These are phyloP conservation scores for Aleiodes sp. DNA, from an alignment of 1,140 invertebrate species.

Conservation along the genomic window DNA sequence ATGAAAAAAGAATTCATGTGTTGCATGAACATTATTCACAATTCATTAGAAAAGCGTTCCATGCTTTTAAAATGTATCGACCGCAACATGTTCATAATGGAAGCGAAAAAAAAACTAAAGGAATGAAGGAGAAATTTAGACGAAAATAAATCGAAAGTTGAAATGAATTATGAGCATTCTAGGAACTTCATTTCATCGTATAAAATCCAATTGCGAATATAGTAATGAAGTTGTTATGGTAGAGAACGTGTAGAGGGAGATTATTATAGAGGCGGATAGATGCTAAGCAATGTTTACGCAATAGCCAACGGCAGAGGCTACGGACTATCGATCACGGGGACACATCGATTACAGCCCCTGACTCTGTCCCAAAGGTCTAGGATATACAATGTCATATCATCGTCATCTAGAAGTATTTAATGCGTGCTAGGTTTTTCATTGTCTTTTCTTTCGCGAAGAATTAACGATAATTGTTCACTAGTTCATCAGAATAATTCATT, in stretches of 20 bases:
- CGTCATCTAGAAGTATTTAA: not conserved
- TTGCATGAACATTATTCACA: not conserved
- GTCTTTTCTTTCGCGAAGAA: not conserved
- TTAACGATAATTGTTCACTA: no score
- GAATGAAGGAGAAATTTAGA: no score
- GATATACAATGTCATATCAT: slow-evolving; percentile 1
- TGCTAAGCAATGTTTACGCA: slow-evolving; percentile 1
- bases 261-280: not conserved
- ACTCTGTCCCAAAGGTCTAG: not conserved
- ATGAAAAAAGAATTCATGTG: slow-evolving; percentile 17
- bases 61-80: not conserved
- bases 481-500: no score
- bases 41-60: not conserved
- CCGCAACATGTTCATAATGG: no score
- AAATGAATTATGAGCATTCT: no score
- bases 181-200: not conserved
- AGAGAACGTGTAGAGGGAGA: not conserved
- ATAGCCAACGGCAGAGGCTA: not conserved
- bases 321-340: not conserved
- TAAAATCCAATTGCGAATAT: not conserved
- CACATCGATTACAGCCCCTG: slow-evolving; percentile 6
- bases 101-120: not conserved
- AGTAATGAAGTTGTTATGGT: not conserved
- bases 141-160: no score
- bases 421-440: not conserved